A percentile compares a stretch with the other conserved stretches of the same genome.
Evolutionary conservation across 2,888 invertebrate species (phyloP).

Genomic region (Drosophila atroscutellata): DNA sequence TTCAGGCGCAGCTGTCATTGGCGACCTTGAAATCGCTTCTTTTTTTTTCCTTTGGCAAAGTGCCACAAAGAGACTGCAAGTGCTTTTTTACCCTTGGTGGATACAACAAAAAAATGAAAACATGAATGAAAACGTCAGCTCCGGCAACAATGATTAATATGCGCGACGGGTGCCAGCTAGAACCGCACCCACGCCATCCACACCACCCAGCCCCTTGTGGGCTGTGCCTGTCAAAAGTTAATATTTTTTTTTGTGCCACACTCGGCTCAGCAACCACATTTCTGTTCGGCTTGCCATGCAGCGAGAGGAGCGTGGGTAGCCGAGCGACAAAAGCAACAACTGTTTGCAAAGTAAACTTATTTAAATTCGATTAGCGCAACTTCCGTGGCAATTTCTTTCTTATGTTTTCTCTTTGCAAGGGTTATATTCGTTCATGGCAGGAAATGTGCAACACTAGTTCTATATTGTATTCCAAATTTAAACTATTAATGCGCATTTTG

Average conservation of each 20-base stretch:
- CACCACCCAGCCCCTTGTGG: neutral
- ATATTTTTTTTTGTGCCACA: constrained; percentile 52
- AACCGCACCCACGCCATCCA: neutral
- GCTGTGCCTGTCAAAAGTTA: constrained; percentile 66
- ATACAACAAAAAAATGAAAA: constrained; percentile 17
- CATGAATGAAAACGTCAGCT: constrained; percentile 32
- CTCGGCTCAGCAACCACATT: constrained; percentile 38
- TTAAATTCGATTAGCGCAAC: constrained; percentile 79
- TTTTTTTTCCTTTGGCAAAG: constrained; percentile 26
- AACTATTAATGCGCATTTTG: neutral
- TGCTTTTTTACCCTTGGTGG: constrained; percentile 55
- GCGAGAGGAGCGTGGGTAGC: neutral
- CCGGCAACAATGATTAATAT: constrained; percentile 71
- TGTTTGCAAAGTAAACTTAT: constrained; percentile 78
- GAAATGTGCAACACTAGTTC: neutral
- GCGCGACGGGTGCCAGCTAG: constrained; percentile 53
- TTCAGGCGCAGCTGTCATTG: constrained; percentile 45
- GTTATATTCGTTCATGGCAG: neutral
- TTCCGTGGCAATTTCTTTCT: constrained; percentile 48
- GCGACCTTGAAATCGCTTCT: constrained; percentile 47
- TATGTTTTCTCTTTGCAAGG: neutral
- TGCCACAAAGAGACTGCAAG: constrained; percentile 47
- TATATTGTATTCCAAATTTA: neutral
- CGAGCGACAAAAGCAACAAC: constrained; percentile 54
- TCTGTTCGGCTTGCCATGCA: constrained; percentile 58